Percentiles rank a stretch among this genome's conserved stretches.
Conservation (phyloP, 2,888 invertebrate genomes). For the Pheosia tremula region DNA sequence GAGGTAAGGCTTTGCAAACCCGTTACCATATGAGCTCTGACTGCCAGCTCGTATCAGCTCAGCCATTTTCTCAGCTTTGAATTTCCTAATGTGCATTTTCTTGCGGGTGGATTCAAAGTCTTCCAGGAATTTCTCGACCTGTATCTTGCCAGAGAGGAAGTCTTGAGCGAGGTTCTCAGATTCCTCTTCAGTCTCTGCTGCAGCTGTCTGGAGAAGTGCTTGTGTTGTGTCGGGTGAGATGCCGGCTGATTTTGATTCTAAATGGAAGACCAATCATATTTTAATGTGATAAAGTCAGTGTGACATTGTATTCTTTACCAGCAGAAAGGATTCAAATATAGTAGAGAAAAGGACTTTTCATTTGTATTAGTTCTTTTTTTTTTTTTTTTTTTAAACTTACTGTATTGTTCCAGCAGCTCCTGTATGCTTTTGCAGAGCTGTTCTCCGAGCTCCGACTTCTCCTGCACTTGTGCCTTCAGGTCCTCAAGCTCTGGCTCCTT, state of each 20-base stretch:
- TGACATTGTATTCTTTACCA: no score
- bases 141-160: conserved; percentile 89
- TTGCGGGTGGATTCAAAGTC: conserved; percentile 90
- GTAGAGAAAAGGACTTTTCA: neutral
- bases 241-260: conserved; percentile 90
- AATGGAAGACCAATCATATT: conserved; percentile 36
- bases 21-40: conserved; percentile 69
- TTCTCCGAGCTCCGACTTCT: conserved; percentile 88
- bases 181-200: conserved; percentile 96
- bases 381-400: conserved; percentile 76
- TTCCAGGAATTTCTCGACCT: conserved; percentile 93
- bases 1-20: conserved; percentile 67
- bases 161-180: conserved; percentile 93
- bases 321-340: no score
- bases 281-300: neutral
- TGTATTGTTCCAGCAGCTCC: conserved; percentile 90
- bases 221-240: conserved; percentile 94
- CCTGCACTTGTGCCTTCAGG: conserved; percentile 88
- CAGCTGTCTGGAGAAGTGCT: conserved; percentile 95
- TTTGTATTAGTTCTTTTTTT: no score
- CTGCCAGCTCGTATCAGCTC: conserved; percentile 85
- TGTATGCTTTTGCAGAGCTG: conserved; percentile 88
- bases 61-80: conserved; percentile 97
- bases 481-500: conserved; percentile 93
- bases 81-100: conserved; percentile 87